Conservation (phyloP, 1,140 invertebrate species). For the Conus ventricosus region DNA sequence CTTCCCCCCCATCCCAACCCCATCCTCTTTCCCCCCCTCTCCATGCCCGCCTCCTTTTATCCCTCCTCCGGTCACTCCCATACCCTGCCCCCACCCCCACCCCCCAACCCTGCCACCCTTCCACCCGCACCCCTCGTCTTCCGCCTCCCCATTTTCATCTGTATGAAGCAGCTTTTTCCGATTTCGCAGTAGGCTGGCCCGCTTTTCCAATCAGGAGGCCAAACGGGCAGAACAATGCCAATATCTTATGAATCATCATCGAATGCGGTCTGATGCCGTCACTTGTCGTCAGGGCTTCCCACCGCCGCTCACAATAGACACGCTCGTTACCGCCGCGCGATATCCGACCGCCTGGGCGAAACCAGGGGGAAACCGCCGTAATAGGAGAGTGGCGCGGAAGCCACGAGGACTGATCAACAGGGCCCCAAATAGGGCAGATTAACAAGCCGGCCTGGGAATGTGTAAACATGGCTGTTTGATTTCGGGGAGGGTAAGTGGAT, state of each 20-base stretch:
- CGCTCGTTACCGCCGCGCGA: slow-evolving; percentile 11
- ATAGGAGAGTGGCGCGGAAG: slow-evolving; percentile 11
- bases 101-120: background rate
- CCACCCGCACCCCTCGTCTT: background rate
- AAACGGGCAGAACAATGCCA: background rate
- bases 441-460: background rate
- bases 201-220: background rate
- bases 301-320: background rate
- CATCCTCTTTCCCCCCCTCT: too few relatives aligned
- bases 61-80: background rate
- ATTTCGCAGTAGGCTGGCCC: too few relatives aligned
- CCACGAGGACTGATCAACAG: background rate
- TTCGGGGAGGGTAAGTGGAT: slow-evolving; percentile 20
- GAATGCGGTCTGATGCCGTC: slow-evolving; percentile 19
- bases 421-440: background rate
- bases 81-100: background rate
- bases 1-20: background rate
- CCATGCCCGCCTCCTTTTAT: background rate
- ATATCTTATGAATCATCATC: slow-evolving; percentile 33
- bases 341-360: background rate
- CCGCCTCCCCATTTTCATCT: background rate
- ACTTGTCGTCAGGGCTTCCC: background rate
- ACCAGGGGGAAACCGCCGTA: background rate
- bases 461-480: slow-evolving; percentile 19
- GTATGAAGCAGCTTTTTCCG: too few relatives aligned